A percentile compares a stretch with the other conserved stretches of the same genome.
phyloP scores from a whole-genome alignment of 2,888 invertebrate genomes.

The Cataglyphis albicans region DNA sequence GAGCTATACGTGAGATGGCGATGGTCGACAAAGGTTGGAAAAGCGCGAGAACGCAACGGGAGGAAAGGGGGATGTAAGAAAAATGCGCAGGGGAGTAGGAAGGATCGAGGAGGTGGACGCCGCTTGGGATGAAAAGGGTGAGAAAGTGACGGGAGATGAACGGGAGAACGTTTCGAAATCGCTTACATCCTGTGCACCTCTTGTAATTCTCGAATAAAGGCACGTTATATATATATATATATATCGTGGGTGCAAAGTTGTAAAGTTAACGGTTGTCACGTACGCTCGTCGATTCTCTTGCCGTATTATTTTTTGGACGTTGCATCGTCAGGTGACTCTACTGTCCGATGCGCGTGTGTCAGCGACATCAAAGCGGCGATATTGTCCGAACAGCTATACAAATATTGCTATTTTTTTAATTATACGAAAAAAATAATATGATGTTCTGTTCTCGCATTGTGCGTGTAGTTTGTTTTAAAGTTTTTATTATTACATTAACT shows the following conservation, averaged over 20 bases:
- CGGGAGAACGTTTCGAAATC: constrained; percentile 61
- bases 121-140: constrained; percentile 20
- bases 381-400: constrained; percentile 30
- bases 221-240: constrained; percentile 30
- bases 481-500: constrained; percentile 36
- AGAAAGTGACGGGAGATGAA: constrained; percentile 36
- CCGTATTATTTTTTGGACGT: constrained; percentile 42
- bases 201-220: constrained; percentile 53
- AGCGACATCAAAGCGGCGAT: constrained; percentile 40
- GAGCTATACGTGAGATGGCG: constrained; percentile 12
- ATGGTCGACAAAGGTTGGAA: constrained; percentile 64
- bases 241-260: constrained; percentile 33
- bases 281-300: constrained; percentile 35
- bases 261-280: constrained; percentile 47
- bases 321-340: constrained; percentile 20
- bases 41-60: constrained; percentile 59
- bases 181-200: constrained; percentile 60
- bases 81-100: constrained; percentile 75
- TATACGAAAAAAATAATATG: constrained; percentile 32
- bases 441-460: neutral
- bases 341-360: constrained; percentile 18
- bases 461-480: neutral
- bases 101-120: constrained; percentile 50
- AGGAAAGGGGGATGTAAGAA: constrained; percentile 80
- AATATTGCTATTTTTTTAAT: constrained; percentile 44